Conservation (phyloP, 2,113 vertebrate species). For the Henicopernis longicauda region DNA sequence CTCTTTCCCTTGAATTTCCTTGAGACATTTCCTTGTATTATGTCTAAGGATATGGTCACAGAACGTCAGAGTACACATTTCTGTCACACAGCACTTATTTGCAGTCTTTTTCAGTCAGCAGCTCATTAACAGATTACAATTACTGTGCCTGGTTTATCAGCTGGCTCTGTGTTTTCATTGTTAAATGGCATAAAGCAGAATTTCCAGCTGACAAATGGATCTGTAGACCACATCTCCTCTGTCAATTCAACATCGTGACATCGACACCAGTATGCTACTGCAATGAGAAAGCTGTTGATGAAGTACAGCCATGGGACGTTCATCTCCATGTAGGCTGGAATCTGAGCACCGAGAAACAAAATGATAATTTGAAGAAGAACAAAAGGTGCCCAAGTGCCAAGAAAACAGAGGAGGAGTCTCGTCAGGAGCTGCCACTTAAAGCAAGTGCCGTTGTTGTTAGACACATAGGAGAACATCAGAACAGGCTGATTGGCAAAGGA, state of each 20-base stretch:
- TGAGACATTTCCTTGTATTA: neutral
- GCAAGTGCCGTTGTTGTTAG: neutral
- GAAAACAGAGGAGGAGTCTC: conserved; percentile 71
- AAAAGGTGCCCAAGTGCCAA: conserved; percentile 80
- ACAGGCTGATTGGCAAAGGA: conserved; percentile 47
- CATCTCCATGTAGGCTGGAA: conserved; percentile 82
- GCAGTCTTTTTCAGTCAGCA: neutral
- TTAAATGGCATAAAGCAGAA: conserved; percentile 73
- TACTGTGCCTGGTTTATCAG: conserved; percentile 35
- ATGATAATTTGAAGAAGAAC: conserved; percentile 69
- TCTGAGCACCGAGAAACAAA: conserved; percentile 62
- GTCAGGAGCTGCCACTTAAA: conserved; percentile 53
- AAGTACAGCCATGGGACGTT: conserved; percentile 85
- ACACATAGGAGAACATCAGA: conserved; percentile 53
- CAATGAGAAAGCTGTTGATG: conserved; percentile 84
- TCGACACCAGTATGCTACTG: conserved; percentile 69
- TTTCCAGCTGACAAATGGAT: conserved; percentile 85
- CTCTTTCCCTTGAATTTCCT: neutral
- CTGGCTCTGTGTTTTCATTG: conserved; percentile 42
- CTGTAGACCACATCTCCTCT: conserved; percentile 54
- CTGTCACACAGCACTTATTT: neutral
- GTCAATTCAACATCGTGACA: conserved; percentile 37
- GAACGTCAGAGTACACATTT: accelerated
- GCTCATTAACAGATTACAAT: conserved; percentile 53
- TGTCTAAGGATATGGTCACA: accelerated